Conservation (phyloP, 2,888 invertebrate genomes). For the Caenorhabditis wallacei region DNA sequence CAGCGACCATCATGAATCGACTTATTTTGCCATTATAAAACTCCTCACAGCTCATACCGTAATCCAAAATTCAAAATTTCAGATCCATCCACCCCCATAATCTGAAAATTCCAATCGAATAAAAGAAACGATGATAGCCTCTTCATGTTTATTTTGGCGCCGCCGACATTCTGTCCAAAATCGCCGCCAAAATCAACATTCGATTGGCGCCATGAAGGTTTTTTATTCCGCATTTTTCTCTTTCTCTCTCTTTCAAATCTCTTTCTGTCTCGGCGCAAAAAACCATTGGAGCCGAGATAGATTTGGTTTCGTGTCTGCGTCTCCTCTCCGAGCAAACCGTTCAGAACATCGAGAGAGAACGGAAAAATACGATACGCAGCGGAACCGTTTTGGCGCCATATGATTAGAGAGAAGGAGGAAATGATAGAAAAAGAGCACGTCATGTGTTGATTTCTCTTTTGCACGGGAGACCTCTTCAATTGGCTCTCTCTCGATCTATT, state of each 20-base stretch:
- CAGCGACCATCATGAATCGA: too few relatives aligned
- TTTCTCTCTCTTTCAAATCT: conserved; percentile 6
- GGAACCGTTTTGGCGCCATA: conserved; percentile 51
- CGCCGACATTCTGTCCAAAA: conserved; percentile 39
- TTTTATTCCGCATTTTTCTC: conserved; percentile 18
- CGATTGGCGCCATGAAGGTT: conserved; percentile 56
- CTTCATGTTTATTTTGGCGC: conserved; percentile 43
- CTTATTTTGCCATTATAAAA: too few relatives aligned
- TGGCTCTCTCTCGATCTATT: conserved; percentile 3
- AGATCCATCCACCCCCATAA: neutral
- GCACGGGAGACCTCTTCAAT: conserved; percentile 9
- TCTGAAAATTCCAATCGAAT: conserved; percentile 1
- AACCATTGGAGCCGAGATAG: neutral
- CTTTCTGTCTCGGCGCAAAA: conserved; percentile 3
- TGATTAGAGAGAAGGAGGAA: conserved; percentile 15
- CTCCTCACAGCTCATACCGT: too few relatives aligned
- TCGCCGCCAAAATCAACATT: conserved; percentile 63
- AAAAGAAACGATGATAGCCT: neutral
- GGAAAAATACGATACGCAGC: conserved; percentile 13
- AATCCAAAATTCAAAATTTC: neutral
- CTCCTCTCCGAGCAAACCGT: conserved; percentile 20
- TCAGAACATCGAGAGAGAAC: neutral
- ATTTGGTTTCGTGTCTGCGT: conserved; percentile 11
- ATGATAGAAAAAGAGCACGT: conserved; percentile 35
- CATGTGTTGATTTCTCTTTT: conserved; percentile 7